phyloP scores from a whole-genome alignment of 1,140 invertebrate genomes.

The Lepidurus apus region DNA sequence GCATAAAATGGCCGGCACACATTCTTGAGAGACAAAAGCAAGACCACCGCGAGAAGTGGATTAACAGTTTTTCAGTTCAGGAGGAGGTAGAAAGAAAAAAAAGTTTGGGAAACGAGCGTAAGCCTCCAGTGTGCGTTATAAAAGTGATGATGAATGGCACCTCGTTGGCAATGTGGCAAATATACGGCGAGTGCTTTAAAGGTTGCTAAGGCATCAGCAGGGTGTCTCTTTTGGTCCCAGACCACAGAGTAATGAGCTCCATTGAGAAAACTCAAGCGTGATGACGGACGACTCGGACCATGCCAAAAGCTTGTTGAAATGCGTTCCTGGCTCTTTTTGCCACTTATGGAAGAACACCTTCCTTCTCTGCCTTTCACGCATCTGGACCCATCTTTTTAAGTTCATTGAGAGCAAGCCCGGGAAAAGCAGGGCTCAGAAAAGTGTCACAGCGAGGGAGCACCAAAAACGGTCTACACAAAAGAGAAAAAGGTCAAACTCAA shows the following conservation, averaged over 20 bases:
- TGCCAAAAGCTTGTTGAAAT: conserved; percentile 22
- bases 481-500: background rate
- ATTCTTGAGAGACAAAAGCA: background rate
- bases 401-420: background rate
- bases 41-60: background rate
- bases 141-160: conserved; percentile 21
- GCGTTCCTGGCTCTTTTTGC: background rate
- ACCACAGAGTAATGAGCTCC: conserved; percentile 21
- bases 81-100: background rate
- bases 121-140: background rate
- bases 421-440: background rate
- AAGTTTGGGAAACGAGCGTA: background rate
- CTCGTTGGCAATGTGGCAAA: conserved; percentile 21
- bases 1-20: too few species aligned
- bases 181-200: conserved; percentile 17
- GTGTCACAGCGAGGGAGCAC: background rate
- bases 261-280: conserved; percentile 21
- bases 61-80: background rate
- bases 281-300: conserved; percentile 20
- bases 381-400: background rate
- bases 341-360: background rate
- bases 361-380: background rate
- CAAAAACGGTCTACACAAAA: background rate
- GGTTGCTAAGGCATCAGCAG: conserved; percentile 20
- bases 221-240: conserved; percentile 8